These are phyloP conservation scores for Drosophila histrio DNA, from an alignment of 2,888 invertebrate species.

Conservation along the genomic window DNA sequence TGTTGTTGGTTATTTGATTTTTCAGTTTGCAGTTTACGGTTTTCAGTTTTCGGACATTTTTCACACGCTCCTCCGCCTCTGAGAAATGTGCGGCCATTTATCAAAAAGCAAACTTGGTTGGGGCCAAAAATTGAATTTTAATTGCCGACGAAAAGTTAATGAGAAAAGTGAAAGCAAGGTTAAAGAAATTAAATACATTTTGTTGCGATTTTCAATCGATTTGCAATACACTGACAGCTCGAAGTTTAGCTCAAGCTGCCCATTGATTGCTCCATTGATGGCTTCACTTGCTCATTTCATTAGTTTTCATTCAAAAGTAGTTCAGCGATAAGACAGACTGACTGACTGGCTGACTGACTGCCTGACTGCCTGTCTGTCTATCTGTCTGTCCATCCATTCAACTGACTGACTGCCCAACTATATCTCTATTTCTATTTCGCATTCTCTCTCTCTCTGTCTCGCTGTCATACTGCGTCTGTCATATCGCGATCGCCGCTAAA, in stretches of 20 bases:
- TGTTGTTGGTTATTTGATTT: constrained; percentile 9
- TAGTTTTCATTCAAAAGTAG: constrained; percentile 76
- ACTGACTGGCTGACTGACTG: constrained; percentile 27
- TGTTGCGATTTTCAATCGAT: constrained; percentile 58
- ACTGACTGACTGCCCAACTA: constrained; percentile 8
- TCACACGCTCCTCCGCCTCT: constrained; percentile 70
- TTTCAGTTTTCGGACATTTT: constrained; percentile 49
- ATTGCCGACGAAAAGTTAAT: constrained; percentile 78
- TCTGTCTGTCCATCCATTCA: constrained; percentile 2
- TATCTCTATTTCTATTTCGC: neutral
- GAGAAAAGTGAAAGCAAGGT: constrained; percentile 81
- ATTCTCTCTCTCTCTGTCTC: neutral
- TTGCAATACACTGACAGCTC: constrained; percentile 45
- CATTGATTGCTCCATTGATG: constrained; percentile 63
- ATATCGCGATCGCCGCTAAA: constrained; percentile 69
- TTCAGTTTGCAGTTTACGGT: constrained; percentile 18
- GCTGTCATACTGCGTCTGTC: constrained; percentile 39
- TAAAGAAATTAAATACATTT: constrained; percentile 75
- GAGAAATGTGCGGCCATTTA: constrained; percentile 69
- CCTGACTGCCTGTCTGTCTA: constrained; percentile 1
- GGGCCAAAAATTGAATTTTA: constrained; percentile 76
- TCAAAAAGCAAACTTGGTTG: constrained; percentile 41
- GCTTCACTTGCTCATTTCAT: constrained; percentile 55
- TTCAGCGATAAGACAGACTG: constrained; percentile 62
- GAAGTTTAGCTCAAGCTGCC: constrained; percentile 24